A percentile compares a stretch with the other conserved stretches of the same genome.
phyloP scores from a whole-genome alignment of 1,140 invertebrate genomes.

The Anoplolepis gracilipes region DNA sequence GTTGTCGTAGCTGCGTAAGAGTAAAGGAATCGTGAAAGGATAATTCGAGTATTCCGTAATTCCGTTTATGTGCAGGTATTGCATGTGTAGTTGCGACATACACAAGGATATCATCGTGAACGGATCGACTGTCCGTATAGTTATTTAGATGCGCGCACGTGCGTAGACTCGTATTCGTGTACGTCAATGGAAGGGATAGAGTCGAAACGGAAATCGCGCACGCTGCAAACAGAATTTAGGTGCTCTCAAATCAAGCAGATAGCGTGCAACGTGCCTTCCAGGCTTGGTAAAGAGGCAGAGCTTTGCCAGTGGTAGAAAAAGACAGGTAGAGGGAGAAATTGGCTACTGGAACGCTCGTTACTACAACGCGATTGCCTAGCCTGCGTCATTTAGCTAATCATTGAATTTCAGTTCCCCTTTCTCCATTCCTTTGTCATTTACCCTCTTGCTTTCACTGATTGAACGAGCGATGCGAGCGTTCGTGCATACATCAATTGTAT shows the following conservation, averaged over 20 bases:
- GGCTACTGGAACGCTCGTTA: constrained; percentile 54
- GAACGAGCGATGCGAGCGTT: constrained; percentile 27
- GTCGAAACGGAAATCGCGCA: background rate
- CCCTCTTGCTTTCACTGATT: constrained; percentile 21
- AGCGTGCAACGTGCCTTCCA: constrained; percentile 21
- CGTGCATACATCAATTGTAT: constrained; percentile 37
- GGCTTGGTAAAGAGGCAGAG: constrained; percentile 48
- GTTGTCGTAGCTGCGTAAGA: constrained; percentile 36
- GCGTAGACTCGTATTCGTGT: background rate
- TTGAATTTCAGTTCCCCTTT: constrained; percentile 51
- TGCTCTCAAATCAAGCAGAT: constrained; percentile 67
- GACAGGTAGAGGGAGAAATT: constrained; percentile 26
- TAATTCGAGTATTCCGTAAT: constrained; percentile 16
- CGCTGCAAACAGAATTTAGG: constrained; percentile 67
- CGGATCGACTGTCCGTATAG: background rate
- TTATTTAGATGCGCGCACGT: constrained; percentile 22
- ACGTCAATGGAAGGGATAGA: background rate
- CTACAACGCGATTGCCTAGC: constrained; percentile 53
- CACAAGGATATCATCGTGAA: background rate
- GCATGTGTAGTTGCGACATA: background rate
- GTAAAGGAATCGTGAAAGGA: constrained; percentile 27
- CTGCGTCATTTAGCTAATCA: constrained; percentile 70
- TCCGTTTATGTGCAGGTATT: constrained; percentile 9
- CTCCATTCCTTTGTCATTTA: constrained; percentile 41
- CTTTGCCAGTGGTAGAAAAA: constrained; percentile 40